Evolutionary conservation across 2,113 vertebrate species (phyloP).

Genomic region (Isichthys henryi): DNA sequence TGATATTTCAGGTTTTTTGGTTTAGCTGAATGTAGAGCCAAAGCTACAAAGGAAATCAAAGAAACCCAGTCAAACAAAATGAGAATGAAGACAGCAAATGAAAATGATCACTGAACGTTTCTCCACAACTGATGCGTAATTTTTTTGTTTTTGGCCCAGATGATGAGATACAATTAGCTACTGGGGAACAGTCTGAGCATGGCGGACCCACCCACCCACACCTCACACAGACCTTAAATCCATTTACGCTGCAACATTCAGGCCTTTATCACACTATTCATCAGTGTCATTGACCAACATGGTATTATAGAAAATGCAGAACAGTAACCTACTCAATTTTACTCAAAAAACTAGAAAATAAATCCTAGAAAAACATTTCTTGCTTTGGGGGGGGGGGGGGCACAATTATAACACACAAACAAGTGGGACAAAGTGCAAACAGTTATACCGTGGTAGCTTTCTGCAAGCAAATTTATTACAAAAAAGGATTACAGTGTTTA

Average conservation of each 20-base stretch:
- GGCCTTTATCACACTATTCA: background rate
- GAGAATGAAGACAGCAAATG: background rate
- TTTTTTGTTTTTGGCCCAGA: background rate
- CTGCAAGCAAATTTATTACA: conserved; percentile 96
- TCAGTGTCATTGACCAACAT: background rate
- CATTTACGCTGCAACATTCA: background rate
- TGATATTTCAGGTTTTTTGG: background rate
- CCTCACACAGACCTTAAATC: background rate
- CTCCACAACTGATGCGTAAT: background rate
- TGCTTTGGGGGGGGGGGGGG: background rate
- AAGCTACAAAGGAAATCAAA: background rate
- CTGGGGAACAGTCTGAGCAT: background rate
- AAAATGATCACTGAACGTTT: background rate
- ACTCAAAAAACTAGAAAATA: background rate
- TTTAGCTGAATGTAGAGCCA: background rate
- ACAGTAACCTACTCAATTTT: background rate
- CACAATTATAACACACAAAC: background rate
- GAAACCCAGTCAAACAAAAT: background rate
- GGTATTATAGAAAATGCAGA: background rate
- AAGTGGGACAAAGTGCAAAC: conserved; percentile 21
- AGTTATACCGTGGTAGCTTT: conserved; percentile 59
- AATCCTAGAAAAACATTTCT: background rate
- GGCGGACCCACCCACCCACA: background rate
- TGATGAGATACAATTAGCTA: background rate
- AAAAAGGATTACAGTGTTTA: conserved; percentile 89